Evolutionary conservation across 2,113 vertebrate species (phyloP).

Genomic region (Tichodroma muraria): DNA sequence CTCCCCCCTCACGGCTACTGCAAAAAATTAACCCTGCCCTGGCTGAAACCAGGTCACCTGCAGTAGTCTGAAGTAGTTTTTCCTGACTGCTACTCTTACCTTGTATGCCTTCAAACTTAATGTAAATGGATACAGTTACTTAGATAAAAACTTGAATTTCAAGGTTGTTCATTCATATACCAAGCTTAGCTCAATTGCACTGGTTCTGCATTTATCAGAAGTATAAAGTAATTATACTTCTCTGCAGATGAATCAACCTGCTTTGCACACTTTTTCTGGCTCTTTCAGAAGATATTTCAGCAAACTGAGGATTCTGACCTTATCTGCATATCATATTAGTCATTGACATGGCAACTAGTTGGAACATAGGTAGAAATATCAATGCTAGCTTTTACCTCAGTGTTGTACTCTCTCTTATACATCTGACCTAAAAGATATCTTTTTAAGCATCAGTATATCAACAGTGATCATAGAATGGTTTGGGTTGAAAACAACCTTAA

Average conservation of each 20-base stretch:
- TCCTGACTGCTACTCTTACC: background rate
- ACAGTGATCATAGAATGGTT: background rate
- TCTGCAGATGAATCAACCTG: background rate
- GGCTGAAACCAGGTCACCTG: background rate
- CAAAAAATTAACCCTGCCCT: background rate
- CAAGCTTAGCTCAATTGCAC: background rate
- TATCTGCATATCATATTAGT: background rate
- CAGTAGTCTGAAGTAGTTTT: background rate
- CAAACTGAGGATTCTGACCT: background rate
- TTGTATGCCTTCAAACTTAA: background rate
- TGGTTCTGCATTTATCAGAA: background rate
- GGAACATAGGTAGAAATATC: background rate
- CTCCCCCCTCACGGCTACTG: background rate
- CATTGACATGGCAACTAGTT: background rate
- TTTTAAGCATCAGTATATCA: background rate
- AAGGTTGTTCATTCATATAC: background rate
- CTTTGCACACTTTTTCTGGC: background rate
- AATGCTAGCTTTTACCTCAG: background rate
- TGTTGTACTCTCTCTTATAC: background rate
- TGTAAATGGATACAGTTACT: background rate
- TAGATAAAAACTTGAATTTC: background rate
- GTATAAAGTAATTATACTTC: background rate
- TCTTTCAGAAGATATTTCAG: background rate
- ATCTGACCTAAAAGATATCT: background rate
- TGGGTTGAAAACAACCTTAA: background rate